Base-by-base conservation (phyloP, 2,797 vertebrate species). In the Ptychadena robeensis region DNA sequence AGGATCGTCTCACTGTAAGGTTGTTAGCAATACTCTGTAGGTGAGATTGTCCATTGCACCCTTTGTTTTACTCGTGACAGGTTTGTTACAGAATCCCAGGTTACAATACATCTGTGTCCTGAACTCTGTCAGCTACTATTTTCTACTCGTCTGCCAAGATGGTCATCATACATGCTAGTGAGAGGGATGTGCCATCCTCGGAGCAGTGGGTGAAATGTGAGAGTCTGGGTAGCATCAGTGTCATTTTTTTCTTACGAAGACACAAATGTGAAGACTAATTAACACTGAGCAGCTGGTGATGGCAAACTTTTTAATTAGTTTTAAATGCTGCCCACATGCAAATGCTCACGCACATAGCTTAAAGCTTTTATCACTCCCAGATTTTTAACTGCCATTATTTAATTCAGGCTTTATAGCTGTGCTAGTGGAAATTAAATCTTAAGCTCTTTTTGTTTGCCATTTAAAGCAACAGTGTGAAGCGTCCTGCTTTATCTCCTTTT, bases 61-160 rank as follows among this genome's bases (percentile, higher is more conserved):
- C 44, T 53, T 22, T 53, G 18, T 53, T 15, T 53, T 6, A 6
- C 15, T 53, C 15, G 22, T 53, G 44, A 53, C 44, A 22, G 44
- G 44, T 53, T 53, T 98, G 96, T 96, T 95, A 87, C n/a, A 80
- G 92, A 96, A 86, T 88, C 91, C 82, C 96, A 98, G 96, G 97
- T 98, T 93, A 31, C 40, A 53, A 59, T 68, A 1, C 14, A 37
- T 67, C 31, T 66, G 59, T 2, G 3, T 15, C 22, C 25, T 68
- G 61, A 59, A 59, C 37, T 63, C 32, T 69, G 30, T 66, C 2
- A 28, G 22, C 40, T 35, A 28, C 14, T 71, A 32, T 71, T 40
- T 78, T 14, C 28, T 35, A 14, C n/a, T n/a, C n/a, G 18, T 28
- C 10, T 77, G 38, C 38, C 61, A 59, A 44, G 30, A 64, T 27